Conservation (phyloP, 2,888 invertebrate species). For the Griposia aprilina region DNA sequence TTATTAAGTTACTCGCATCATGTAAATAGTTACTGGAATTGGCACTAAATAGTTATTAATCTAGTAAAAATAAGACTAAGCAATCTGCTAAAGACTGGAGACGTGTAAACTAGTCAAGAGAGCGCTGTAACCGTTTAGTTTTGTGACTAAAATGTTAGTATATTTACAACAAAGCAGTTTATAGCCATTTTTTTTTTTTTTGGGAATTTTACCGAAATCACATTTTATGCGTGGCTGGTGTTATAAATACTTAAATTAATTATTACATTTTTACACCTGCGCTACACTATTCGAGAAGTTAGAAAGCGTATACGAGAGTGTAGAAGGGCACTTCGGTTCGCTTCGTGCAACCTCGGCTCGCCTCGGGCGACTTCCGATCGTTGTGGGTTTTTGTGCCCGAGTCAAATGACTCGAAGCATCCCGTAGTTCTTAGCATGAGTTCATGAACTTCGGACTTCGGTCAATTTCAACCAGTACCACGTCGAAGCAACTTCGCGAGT, state of each 20-base stretch:
- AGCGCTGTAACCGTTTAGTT: conserved; percentile 8
- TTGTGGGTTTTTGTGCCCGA: too few species aligned
- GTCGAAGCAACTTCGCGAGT: too few species aligned
- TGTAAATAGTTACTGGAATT: neutral
- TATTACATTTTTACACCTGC: neutral
- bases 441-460: too few species aligned
- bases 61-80: neutral
- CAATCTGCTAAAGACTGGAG: conserved; percentile 13
- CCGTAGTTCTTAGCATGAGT: too few species aligned
- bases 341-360: too few species aligned
- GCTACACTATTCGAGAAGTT: too few species aligned
- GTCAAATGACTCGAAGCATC: too few species aligned
- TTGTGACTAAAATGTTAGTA: conserved; percentile 16
- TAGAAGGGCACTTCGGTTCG: too few species aligned
- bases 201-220: conserved; percentile 14
- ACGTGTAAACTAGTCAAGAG: conserved; percentile 10
- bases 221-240: neutral
- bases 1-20: neutral
- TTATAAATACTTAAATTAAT: neutral
- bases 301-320: too few species aligned
- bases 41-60: neutral
- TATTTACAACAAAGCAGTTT: conserved; percentile 30
- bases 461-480: too few species aligned
- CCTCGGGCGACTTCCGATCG: too few species aligned
- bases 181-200: neutral